A percentile compares a stretch with the other conserved stretches of the same genome.
Conservation (phyloP, 1,140 invertebrate genomes). For the Micrasema minimum region DNA sequence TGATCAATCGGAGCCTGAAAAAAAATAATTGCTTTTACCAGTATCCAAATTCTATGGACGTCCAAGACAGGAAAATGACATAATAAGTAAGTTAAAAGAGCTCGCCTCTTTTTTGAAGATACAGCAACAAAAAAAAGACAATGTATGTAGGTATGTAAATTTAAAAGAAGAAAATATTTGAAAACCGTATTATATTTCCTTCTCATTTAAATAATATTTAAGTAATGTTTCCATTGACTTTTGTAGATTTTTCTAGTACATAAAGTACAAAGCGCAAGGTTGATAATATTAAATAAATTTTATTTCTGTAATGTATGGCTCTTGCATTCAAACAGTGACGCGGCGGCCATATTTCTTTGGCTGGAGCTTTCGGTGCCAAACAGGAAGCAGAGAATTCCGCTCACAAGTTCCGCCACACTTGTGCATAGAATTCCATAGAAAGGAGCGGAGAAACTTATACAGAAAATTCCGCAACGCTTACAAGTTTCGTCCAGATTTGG, state of each 20-base stretch:
- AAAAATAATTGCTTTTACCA: too few relatives aligned
- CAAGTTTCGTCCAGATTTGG: conserved; percentile 19
- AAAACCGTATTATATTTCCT: too few relatives aligned
- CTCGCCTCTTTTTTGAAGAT: too few relatives aligned
- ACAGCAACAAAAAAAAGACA: too few relatives aligned
- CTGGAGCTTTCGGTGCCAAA: conserved; percentile 48
- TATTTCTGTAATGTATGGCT: conserved; percentile 46
- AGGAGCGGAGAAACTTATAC: conserved; percentile 14
- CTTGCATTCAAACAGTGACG: conserved; percentile 50
- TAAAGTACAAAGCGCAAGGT: conserved; percentile 36
- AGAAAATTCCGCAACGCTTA: background rate
- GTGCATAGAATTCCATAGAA: background rate
- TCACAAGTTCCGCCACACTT: conserved; percentile 27
- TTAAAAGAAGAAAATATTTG: too few relatives aligned
- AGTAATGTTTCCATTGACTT: conserved; percentile 32
- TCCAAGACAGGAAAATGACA: too few relatives aligned
- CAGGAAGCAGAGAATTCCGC: conserved; percentile 45
- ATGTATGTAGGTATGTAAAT: too few relatives aligned
- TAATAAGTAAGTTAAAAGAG: too few relatives aligned
- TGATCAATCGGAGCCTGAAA: too few relatives aligned
- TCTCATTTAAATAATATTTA: too few relatives aligned
- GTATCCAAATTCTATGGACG: too few relatives aligned
- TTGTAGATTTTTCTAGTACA: background rate
- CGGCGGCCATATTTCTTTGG: conserved; percentile 49
- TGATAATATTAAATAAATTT: conserved; percentile 17